Base-by-base conservation (phyloP, 2,797 vertebrate genomes). In the Gymnothorax reevesii region DNA sequence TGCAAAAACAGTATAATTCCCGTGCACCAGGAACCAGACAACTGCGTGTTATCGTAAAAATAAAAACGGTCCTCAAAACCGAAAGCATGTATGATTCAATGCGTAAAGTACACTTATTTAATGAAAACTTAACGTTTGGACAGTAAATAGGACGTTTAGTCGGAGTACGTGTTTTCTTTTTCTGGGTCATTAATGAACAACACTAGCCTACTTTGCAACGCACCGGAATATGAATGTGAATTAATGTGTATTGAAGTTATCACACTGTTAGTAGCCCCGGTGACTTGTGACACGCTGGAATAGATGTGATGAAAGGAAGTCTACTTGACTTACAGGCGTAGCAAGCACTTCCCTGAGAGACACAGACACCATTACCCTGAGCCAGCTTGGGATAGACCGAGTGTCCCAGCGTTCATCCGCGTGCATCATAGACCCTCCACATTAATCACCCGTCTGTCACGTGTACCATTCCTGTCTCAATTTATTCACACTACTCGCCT, bases 401-500 rank as follows among this genome's bases (percentile, higher is more conserved):
- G 87, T 22, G 88, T 89, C 93, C 91, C 93, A 91, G 92, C 91
- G 92, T 92, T 83, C 84, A 88, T 91, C 93, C 93, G 94, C 88
- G 92, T 94, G 94, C 94, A 93, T 96, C 94, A 92, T 94, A 94
- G 94, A 93, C 89, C 82, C 84, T 94, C 93, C 94, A 93, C 94
- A 96, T 96, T 96, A 96, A 96, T 96, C 96, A 96, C 92, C 92
- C 93, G 92, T 94, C 94, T 95, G 95, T 95, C 95, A 89, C 90
- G 92, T 92, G 92, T 91, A 89, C 93, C 94, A 93, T 94, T 94
- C 91, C 92, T 89, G 75, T 93, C 93, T 92, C 94, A 95, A 95
- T 95, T 95, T 95, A 95, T 95, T 95, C 95, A 95, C 93, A 94
- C 95, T 94, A 93, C 94, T 94, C 95, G 93, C 91, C 91, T 94